Conservation (phyloP, 1,140 invertebrate genomes). For the Brachystomella parvula region DNA sequence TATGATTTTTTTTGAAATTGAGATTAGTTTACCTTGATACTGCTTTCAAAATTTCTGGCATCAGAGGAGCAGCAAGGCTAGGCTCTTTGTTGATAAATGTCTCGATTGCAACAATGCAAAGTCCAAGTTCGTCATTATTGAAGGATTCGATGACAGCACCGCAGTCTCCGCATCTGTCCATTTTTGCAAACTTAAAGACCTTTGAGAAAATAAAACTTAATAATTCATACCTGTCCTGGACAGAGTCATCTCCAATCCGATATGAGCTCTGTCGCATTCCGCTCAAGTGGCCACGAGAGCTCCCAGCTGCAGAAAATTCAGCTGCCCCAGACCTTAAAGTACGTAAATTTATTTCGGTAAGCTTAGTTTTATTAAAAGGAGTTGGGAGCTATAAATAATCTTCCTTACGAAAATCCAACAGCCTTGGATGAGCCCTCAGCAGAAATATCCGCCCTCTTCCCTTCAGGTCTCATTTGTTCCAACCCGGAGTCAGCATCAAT, state of each 20-base stretch:
- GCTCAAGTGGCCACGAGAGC: conserved; percentile 31
- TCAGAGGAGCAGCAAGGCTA: conserved; percentile 76
- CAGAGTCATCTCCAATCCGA: conserved; percentile 57
- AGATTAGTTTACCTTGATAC: conserved; percentile 58
- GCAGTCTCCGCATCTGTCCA: conserved; percentile 70
- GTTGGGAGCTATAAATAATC: too few relatives aligned
- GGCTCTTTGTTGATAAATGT: conserved; percentile 96
- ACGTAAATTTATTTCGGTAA: too few relatives aligned
- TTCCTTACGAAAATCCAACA: conserved; percentile 32
- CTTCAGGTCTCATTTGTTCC: conserved; percentile 19
- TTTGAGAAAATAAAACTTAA: too few relatives aligned
- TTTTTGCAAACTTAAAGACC: too few relatives aligned
- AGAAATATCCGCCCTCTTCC: conserved; percentile 15
- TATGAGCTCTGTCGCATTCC: conserved; percentile 56
- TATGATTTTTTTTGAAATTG: not conserved
- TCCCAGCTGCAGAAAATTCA: not conserved
- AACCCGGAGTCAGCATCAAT: conserved; percentile 26
- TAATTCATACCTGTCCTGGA: too few relatives aligned
- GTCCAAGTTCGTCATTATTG: conserved; percentile 90
- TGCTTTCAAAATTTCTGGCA: conserved; percentile 82
- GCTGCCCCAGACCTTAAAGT: not conserved
- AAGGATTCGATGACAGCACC: conserved; percentile 81
- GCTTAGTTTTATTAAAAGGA: too few relatives aligned
- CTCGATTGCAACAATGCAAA: conserved; percentile 85
- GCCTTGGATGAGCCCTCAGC: conserved; percentile 23